A percentile compares a stretch with the other conserved stretches of the same genome.
Conservation (phyloP, 2,113 vertebrate genomes). For the Pseudois nayaur region DNA sequence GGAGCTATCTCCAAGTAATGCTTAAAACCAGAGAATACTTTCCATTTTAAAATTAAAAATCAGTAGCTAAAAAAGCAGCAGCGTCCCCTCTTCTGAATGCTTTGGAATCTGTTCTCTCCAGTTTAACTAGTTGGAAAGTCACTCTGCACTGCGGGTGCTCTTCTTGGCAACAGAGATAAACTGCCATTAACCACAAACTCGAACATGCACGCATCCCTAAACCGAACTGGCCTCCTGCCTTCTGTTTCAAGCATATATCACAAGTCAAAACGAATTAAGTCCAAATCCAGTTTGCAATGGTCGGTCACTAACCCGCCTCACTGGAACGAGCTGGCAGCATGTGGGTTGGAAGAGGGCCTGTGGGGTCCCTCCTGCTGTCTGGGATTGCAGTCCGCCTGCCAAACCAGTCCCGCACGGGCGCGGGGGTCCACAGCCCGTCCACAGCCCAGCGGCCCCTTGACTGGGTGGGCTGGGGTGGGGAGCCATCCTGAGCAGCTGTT, state of each 20-base stretch:
- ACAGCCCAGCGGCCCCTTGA: neutral
- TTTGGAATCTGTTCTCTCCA: neutral
- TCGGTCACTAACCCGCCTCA: constrained; percentile 28
- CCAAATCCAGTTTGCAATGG: constrained; percentile 40
- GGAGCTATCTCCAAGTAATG: neutral
- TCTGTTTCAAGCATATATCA: constrained; percentile 37
- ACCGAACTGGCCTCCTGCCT: constrained; percentile 13
- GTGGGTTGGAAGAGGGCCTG: constrained; percentile 19
- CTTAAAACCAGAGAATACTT: neutral
- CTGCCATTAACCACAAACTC: neutral
- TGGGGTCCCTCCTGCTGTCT: neutral
- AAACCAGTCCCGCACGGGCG: neutral
- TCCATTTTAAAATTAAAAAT: constrained; percentile 41
- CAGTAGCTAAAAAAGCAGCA: neutral
- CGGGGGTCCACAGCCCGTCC: neutral
- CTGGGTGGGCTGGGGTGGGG: neutral
- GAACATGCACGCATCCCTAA: neutral
- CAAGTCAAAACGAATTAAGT: constrained; percentile 47
- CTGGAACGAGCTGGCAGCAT: neutral
- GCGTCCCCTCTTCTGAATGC: neutral
- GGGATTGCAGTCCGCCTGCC: constrained; percentile 10
- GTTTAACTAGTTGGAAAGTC: constrained; percentile 45
- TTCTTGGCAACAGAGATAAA: constrained; percentile 28
- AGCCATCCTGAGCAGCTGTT: neutral
- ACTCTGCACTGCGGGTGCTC: neutral